A percentile compares a stretch with the other conserved stretches of the same genome.
phyloP scores from a whole-genome alignment of 2,113 vertebrate genomes.

The Cyphomyrus plagiostoma region DNA sequence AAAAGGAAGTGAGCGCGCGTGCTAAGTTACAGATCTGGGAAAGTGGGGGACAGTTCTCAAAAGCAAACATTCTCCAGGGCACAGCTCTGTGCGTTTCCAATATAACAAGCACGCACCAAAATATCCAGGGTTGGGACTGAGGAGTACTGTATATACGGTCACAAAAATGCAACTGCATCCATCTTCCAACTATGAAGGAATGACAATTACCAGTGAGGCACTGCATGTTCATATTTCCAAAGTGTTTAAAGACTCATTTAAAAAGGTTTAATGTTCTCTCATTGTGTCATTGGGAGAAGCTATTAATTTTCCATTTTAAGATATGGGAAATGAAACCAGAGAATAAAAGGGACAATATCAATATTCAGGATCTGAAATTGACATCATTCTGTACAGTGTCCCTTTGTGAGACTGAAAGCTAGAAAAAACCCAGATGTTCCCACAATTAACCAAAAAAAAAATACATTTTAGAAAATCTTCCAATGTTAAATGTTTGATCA shows the following conservation, averaged over 20 bases:
- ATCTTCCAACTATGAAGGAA: not conserved
- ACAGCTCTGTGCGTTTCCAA: not conserved
- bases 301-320: not conserved
- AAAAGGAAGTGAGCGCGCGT: not conserved
- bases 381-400: not conserved
- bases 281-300: not conserved
- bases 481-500: not conserved
- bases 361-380: not conserved
- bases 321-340: not conserved
- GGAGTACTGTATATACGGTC: not conserved
- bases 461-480: not conserved
- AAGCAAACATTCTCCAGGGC: not conserved
- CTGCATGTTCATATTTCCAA: not conserved
- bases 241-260: not conserved
- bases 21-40: slow-evolving; percentile 22
- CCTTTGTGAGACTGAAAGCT: not conserved
- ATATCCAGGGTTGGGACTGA: not conserved
- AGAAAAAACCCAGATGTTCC: not conserved
- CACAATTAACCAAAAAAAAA: not conserved
- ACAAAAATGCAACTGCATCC: not conserved
- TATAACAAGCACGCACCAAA: not conserved
- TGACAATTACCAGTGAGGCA: not conserved
- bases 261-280: not conserved
- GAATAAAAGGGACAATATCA: not conserved
- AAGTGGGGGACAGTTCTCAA: slow-evolving; percentile 6